phyloP scores from a whole-genome alignment of 1,140 invertebrate species.

The Eufriesea mexicana region DNA sequence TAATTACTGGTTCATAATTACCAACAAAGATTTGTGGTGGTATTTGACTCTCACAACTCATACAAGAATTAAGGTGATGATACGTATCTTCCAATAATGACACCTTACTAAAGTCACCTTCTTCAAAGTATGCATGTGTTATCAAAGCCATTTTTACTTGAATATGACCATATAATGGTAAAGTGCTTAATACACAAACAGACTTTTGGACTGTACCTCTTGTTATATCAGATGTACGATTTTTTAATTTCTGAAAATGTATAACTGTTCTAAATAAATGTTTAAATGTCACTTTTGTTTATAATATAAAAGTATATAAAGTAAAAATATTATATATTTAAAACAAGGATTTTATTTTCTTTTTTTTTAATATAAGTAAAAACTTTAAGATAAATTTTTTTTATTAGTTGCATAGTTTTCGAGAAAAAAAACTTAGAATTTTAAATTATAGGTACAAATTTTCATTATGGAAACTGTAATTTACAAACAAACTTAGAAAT shows the following conservation, averaged over 20 bases:
- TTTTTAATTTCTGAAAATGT: slow-evolving; percentile 90
- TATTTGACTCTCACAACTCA: slow-evolving; percentile 86
- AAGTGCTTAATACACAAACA: slow-evolving; percentile 93
- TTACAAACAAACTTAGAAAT: neutral
- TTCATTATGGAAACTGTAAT: neutral
- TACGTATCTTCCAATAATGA: slow-evolving; percentile 95
- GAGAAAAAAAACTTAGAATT: neutral
- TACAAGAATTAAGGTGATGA: slow-evolving; percentile 94
- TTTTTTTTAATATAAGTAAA: too few relatives aligned
- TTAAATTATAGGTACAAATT: neutral
- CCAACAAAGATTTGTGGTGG: slow-evolving; percentile 91
- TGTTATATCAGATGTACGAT: slow-evolving; percentile 98
- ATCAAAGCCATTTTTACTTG: slow-evolving; percentile 98
- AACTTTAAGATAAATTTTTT: neutral
- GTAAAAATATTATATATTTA: neutral
- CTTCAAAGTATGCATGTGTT: slow-evolving; percentile 98
- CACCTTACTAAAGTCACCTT: slow-evolving; percentile 96
- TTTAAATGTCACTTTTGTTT: neutral
- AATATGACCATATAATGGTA: slow-evolving; percentile 95
- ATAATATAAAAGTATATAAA: neutral
- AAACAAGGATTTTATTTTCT: too few relatives aligned
- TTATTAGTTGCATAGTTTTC: neutral
- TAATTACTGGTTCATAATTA: slow-evolving; percentile 77
- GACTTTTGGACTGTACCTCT: slow-evolving; percentile 97
- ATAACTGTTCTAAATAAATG: neutral